Evolutionary conservation across 2,888 invertebrate species (phyloP).

Genomic region (Hypercompe scribonia): DNA sequence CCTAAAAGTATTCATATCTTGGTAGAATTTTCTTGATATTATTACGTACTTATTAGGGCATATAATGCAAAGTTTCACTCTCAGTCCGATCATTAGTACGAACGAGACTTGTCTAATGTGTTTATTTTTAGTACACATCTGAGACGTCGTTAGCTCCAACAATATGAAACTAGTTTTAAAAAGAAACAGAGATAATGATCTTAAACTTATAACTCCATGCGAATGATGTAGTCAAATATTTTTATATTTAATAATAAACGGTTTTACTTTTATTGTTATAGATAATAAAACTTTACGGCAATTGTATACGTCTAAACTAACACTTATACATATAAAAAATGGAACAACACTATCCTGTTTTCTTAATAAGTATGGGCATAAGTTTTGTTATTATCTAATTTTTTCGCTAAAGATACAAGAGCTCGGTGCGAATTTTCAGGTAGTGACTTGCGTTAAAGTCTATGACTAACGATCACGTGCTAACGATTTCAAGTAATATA

Average conservation of each 20-base stretch:
- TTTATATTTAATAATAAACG: neutral
- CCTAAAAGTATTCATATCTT: neutral
- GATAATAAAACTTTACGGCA: neutral
- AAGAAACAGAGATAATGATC: neutral
- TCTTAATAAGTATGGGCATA: neutral
- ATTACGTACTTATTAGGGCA: neutral
- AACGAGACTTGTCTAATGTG: neutral
- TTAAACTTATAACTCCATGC: neutral
- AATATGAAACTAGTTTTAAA: neutral
- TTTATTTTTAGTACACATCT: neutral
- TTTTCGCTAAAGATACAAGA: neutral
- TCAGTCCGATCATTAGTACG: neutral
- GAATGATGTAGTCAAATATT: neutral
- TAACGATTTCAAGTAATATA: neutral
- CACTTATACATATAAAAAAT: neutral
- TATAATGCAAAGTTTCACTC: neutral
- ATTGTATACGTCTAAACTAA: neutral
- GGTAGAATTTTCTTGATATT: neutral
- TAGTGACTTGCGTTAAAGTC: neutral
- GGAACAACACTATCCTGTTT: too few relatives aligned
- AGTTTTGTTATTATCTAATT: neutral
- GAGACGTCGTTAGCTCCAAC: neutral
- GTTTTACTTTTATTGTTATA: neutral
- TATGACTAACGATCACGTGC: neutral
- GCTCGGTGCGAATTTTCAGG: neutral